Evolutionary conservation across 2,797 vertebrate genomes (phyloP), one percentile per base, ranked within the genome.

Genomic region (Xiphorhynchus erythropygius): DNA sequence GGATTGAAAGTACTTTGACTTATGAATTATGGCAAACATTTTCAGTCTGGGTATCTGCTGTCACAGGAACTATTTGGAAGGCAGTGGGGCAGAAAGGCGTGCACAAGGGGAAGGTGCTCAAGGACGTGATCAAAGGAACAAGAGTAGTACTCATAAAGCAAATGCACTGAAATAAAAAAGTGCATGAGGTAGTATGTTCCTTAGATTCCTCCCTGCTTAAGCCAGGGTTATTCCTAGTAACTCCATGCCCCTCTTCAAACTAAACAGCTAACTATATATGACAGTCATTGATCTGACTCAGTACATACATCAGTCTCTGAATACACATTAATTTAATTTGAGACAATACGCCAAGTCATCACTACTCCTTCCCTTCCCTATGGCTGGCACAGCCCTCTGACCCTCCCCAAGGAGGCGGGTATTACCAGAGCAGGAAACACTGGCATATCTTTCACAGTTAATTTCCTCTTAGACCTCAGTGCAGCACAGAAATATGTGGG

Each of bases 1-100:
- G 96, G 97, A 94, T 62, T 65, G 90, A 92, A 95, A 97, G 93
- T 84, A 91, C 95, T 97, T 94, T 95, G 95, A 97, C 92, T 96
- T 96, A 97, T 4, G 87, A 96, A 90, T 95, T 90, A 94, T 87
- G 94, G 96, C 94, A 97, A 94, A 78, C 78, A 96, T 96, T 95
- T 96, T 96, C 90, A 91, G 95, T 85, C 83, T 96, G 96, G 70
- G 69, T 85, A 87, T 96, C 84, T 96, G 92, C 91, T 96, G 67
- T 89, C 91, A 69, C 76, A 89, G 77, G 64, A 89, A 46, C 82
- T 89, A 87, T 78, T 84, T 91, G 76, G 57, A 81, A 90, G 50
- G 92, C 74, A 89, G 79, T 7, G 74, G 69, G 90, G 77, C 74
- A 94, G 73, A 91, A 91, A 84, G 57, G 70, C 55, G 5, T 53